Evolutionary conservation across 2,888 invertebrate species (phyloP), one percentile per base, ranked within the genome.

Genomic region (Drosophila diplacantha): DNA sequence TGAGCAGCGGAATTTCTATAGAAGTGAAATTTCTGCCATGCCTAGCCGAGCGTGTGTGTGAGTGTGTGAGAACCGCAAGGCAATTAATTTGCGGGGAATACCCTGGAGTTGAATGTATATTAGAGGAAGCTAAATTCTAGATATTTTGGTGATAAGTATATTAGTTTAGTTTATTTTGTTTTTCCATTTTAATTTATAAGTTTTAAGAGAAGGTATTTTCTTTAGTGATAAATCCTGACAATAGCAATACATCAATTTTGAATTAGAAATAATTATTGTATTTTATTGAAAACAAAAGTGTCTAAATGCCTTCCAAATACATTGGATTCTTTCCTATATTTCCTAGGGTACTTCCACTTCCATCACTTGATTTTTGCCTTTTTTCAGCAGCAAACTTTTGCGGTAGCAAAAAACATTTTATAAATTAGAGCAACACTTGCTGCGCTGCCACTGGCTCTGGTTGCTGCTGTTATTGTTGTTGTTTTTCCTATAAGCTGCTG

Each of bases 401-500:
- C 44, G 81, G 81, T 78, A 78, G 79, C 77, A 66, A 53, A 79
- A 80, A 82, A 73, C 73, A 63, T 81, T 78, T 78, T 83, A 80
- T 84, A 81, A 80, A 80, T 80, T 79, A 73, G 84, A 80, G 80
- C 84, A 80, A 76, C 82, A 80, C 84, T 79, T 79, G 79, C 71
- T 71, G 67, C 53, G 69, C 68, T 77, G 69, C 72, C 68, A 41
- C 43, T 60, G 63, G 61, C 58, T 50, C 47, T 43, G 46, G 38
- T 18, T 54, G 52, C 32, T 46, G 35, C 20, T 57, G 58, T n/a
- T 32, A 11, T 5, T 47, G 26, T 26, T 46, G 22, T 18, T 57
- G 56, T 24, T 62, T 8, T n/a, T 69, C 41, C 57, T 57, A 18
- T 44, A 29, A 43, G 66, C 20, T 63, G 58, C 26, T 34, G 8